Evolutionary conservation across 2,888 invertebrate species (phyloP).

Genomic region (Ochropleura leucogaster): DNA sequence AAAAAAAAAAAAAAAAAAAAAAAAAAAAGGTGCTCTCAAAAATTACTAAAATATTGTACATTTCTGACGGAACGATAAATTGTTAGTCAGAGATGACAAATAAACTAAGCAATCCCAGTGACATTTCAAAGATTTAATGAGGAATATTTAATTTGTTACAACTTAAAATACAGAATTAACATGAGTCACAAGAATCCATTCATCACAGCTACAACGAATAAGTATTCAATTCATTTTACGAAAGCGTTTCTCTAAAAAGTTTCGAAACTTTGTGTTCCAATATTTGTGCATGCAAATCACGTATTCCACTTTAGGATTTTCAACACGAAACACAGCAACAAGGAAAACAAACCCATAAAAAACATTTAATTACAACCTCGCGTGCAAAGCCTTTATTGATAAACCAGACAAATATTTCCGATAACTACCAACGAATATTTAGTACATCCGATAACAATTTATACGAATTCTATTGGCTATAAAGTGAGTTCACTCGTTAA

Average conservation of each 20-base stretch:
- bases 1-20: too few species aligned
- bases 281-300: slow-evolving; percentile 20
- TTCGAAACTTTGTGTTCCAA: slow-evolving; percentile 10
- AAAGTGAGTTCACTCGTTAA: slow-evolving; percentile 40
- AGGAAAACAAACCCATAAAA: slow-evolving; percentile 53
- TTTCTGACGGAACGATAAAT: not conserved
- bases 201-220: not conserved
- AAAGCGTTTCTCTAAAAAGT: not conserved
- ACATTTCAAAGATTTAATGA: not conserved
- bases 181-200: not conserved
- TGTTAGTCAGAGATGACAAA: not conserved
- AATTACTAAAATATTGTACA: too few species aligned
- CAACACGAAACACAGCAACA: slow-evolving; percentile 18
- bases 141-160: slow-evolving; percentile 4
- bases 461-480: slow-evolving; percentile 50
- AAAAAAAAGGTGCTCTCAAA: too few species aligned
- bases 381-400: slow-evolving; percentile 48
- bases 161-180: not conserved
- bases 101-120: not conserved
- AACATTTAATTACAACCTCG: slow-evolving; percentile 56
- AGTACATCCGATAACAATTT: slow-evolving; percentile 54
- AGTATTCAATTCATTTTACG: not conserved
- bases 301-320: slow-evolving; percentile 9
- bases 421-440: slow-evolving; percentile 50
- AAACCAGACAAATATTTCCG: slow-evolving; percentile 32